Evolutionary conservation across 1,140 invertebrate species (phyloP).

Genomic region (Nasonia vitripennis): DNA sequence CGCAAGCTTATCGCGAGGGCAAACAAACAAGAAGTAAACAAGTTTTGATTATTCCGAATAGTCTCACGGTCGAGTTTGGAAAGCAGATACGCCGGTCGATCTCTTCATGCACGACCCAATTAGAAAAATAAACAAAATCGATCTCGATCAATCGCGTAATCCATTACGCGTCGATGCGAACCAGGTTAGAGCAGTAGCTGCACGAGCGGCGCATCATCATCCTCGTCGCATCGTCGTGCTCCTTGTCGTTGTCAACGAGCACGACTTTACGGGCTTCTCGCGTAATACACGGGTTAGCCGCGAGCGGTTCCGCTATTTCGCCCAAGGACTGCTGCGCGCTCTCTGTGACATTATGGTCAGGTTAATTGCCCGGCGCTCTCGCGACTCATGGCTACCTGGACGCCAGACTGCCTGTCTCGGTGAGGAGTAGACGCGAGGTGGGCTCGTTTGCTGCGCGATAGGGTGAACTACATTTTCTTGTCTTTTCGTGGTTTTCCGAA

Average conservation of each 20-base stretch:
- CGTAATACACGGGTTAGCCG: background rate
- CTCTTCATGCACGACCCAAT: too few relatives aligned
- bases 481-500: background rate
- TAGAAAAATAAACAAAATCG: background rate
- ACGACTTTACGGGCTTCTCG: background rate
- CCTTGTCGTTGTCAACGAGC: conserved; percentile 33
- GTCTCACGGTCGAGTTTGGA: too few relatives aligned
- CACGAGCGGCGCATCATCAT: background rate
- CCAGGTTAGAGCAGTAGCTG: conserved; percentile 24
- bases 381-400: background rate
- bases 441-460: background rate
- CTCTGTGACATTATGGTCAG: conserved; percentile 27
- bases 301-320: conserved; percentile 28
- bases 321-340: background rate
- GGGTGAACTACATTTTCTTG: background rate
- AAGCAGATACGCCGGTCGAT: too few relatives aligned
- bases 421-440: background rate
- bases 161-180: background rate
- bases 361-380: conserved; percentile 23
- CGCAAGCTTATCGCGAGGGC: too few relatives aligned
- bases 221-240: background rate
- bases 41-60: too few relatives aligned
- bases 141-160: background rate
- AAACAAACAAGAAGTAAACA: too few relatives aligned
- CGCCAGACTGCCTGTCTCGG: background rate